Evolutionary conservation across 1,140 invertebrate genomes (phyloP).

Genomic region (Portunus trituberculatus): DNA sequence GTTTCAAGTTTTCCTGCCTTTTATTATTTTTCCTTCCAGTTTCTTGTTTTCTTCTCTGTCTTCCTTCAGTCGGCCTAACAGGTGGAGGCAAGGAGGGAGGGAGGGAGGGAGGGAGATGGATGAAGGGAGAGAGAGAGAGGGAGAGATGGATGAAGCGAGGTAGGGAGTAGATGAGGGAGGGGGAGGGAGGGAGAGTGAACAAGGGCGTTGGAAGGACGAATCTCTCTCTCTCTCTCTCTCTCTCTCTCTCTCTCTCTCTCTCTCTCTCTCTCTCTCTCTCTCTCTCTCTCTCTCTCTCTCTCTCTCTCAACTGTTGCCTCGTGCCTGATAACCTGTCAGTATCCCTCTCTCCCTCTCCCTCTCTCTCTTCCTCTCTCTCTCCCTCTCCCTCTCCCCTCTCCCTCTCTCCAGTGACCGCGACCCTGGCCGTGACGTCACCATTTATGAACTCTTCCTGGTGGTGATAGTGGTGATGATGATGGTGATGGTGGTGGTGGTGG

Average conservation of each 20-base stretch:
- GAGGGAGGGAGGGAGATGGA: no score
- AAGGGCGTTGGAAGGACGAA: no score
- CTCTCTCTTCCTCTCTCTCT: background rate
- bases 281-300: background rate
- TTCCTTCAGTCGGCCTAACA: background rate
- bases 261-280: constrained; percentile 20
- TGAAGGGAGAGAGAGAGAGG: no score
- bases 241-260: constrained; percentile 21
- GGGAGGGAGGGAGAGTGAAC: no score
- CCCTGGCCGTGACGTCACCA: no score
- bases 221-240: background rate
- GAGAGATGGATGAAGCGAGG: no score
- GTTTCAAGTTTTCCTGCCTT: no score
- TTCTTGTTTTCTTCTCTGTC: background rate
- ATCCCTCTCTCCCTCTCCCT: background rate
- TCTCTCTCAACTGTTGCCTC: background rate
- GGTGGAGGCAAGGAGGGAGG: background rate
- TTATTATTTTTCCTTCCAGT: background rate
- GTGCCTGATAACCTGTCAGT: no score
- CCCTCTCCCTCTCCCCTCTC: background rate
- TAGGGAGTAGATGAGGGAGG: no score
- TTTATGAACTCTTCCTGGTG: no score
- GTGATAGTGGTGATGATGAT: no score
- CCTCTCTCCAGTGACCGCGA: background rate
- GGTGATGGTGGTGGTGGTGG: no score